Evolutionary conservation across 1,140 invertebrate species (phyloP).

Genomic region (Caenorhabditis inopinata): DNA sequence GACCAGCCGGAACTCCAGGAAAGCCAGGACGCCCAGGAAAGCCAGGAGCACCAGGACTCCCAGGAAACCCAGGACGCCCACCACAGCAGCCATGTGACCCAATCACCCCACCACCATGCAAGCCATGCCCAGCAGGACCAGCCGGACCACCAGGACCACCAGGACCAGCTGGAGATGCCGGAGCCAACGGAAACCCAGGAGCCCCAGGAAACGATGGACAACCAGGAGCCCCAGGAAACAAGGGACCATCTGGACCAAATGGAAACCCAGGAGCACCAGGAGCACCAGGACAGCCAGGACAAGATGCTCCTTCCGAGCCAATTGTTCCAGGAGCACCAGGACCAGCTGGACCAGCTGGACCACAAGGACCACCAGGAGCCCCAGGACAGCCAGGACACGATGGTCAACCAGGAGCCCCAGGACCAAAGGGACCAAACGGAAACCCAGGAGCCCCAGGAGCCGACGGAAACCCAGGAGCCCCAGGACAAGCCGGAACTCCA

Average conservation of each 20-base stretch:
- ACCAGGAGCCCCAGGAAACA: slow-evolving; percentile 41
- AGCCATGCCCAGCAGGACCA: slow-evolving; percentile 41
- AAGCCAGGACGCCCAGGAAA: slow-evolving; percentile 48
- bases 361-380: slow-evolving; percentile 40
- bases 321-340: slow-evolving; percentile 41
- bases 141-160: slow-evolving; percentile 42
- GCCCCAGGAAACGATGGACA: slow-evolving; percentile 38
- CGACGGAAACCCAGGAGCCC: slow-evolving; percentile 42
- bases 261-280: slow-evolving; percentile 46
- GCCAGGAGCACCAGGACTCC: slow-evolving; percentile 46
- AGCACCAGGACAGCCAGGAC: slow-evolving; percentile 44
- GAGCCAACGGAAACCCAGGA: slow-evolving; percentile 41
- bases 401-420: slow-evolving; percentile 35
- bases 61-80: slow-evolving; percentile 45
- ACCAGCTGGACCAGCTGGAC: slow-evolving; percentile 38
- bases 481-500: slow-evolving; percentile 27
- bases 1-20: slow-evolving; percentile 50
- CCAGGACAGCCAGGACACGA: slow-evolving; percentile 42
- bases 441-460: slow-evolving; percentile 35
- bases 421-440: slow-evolving; percentile 44
- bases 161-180: slow-evolving; percentile 42
- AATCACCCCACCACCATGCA: slow-evolving; percentile 41
- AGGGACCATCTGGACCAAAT: slow-evolving; percentile 40
- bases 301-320: slow-evolving; percentile 38
- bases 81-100: slow-evolving; percentile 42